Percentiles rank a stretch among this genome's conserved stretches.
Conservation (phyloP, 2,888 invertebrate species). For the Xestia xanthographa region DNA sequence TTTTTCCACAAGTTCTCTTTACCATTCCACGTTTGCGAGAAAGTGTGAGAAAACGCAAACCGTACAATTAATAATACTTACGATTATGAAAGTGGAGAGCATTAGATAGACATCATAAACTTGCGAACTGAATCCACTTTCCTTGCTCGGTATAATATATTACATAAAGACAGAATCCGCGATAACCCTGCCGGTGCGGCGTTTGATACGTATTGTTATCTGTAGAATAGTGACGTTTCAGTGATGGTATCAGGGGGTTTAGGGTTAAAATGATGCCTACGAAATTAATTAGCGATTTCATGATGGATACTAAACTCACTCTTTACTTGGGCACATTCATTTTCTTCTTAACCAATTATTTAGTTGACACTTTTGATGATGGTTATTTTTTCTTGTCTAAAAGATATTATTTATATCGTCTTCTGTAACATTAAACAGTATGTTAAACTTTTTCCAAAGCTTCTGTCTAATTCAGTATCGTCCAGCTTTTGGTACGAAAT, state of each 20-base stretch:
- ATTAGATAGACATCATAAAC: conserved; percentile 31
- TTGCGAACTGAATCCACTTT: conserved; percentile 28
- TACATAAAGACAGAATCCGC: conserved; percentile 28
- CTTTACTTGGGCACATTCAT: too few species aligned
- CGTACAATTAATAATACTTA: conserved; percentile 43
- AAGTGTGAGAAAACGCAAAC: conserved; percentile 24
- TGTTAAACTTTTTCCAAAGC: too few species aligned
- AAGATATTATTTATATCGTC: too few species aligned
- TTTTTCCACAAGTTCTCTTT: neutral
- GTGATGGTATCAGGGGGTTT: conserved; percentile 33
- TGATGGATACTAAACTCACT: neutral
- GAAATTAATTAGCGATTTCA: conserved; percentile 9
- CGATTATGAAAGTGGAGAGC: conserved; percentile 45
- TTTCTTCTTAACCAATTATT: too few species aligned
- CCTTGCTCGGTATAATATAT: conserved; percentile 28
- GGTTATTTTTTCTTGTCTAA: too few species aligned
- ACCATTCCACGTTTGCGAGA: neutral
- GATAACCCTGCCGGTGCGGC: conserved; percentile 52
- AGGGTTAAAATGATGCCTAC: conserved; percentile 15
- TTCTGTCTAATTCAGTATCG: too few species aligned
- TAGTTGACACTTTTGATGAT: too few species aligned
- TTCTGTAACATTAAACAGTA: too few species aligned
- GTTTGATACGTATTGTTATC: conserved; percentile 42
- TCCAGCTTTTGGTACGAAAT: too few species aligned
- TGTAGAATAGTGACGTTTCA: conserved; percentile 36